Evolutionary conservation across 2,888 invertebrate species (phyloP), one percentile per base, ranked within the genome.

Genomic region (Tetrapedia diversipes): DNA sequence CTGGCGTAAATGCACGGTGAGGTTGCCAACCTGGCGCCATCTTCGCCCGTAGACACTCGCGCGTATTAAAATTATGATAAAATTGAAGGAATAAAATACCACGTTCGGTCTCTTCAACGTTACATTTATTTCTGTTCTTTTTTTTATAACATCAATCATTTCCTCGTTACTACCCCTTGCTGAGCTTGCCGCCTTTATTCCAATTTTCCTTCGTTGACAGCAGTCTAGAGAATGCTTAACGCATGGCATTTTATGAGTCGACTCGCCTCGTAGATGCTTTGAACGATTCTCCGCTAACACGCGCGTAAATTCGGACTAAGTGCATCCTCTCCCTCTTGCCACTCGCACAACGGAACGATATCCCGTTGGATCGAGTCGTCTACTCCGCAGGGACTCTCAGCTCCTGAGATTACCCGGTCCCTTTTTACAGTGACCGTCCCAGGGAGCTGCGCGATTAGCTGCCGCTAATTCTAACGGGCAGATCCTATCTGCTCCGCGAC

Each of bases 231-330:
- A n/a, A n/a, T n/a, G n/a, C n/a, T n/a, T n/a, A n/a, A n/a, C n/a
- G n/a, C n/a, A n/a, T n/a, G n/a, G n/a, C n/a, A n/a, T n/a, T n/a
- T n/a, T n/a, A n/a, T n/a, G n/a, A n/a, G n/a, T n/a, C n/a, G n/a
- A n/a, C n/a, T n/a, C n/a, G n/a, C n/a, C n/a, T n/a, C n/a, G n/a
- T n/a, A n/a, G n/a, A n/a, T n/a, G n/a, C n/a, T n/a, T n/a, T n/a
- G n/a, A n/a, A n/a, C n/a, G n/a, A n/a, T n/a, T n/a, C n/a, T n/a
- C n/a, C n/a, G n/a, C n/a, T n/a, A n/a, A n/a, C n/a, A n/a, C n/a
- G n/a, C n/a, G n/a, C 86, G 86, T 87, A 86, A 87, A 87, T 86
- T 88, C 82, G 82, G 74, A 47, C 81, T 77, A 86, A 85, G 82
- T 80, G 82, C 83, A 76, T n/a, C n/a, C n/a, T n/a, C n/a, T n/a